Conservation (phyloP, 2,113 vertebrate genomes). For the Tachysurus vachellii region DNA sequence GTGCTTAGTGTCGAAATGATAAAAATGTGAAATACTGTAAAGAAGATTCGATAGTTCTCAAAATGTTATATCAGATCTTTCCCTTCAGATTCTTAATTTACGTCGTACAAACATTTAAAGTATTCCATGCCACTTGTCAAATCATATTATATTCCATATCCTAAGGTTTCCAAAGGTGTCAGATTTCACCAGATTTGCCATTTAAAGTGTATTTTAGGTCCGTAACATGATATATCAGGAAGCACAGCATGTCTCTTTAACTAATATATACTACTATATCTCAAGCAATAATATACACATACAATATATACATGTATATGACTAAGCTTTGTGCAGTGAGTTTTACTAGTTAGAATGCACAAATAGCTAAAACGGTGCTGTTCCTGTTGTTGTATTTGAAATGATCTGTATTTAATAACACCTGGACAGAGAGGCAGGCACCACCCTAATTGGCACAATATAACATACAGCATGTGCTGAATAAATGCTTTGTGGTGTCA, state of each 20-base stretch:
- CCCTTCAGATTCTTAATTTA: not conserved
- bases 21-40: not conserved
- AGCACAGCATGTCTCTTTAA: not conserved
- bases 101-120: not conserved
- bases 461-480: not conserved
- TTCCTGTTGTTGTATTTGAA: not conserved
- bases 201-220: not conserved
- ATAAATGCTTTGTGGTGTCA: not conserved
- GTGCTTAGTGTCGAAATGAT: not conserved
- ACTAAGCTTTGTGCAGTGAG: not conserved
- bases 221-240: too few relatives aligned
- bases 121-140: not conserved
- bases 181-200: not conserved
- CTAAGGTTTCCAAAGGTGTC: not conserved
- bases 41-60: not conserved
- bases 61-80: not conserved
- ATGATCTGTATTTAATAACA: not conserved
- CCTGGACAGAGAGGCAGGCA: not conserved
- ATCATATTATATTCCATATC: not conserved
- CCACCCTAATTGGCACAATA: conserved; percentile 25
- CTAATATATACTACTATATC: too few relatives aligned
- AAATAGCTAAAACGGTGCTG: not conserved
- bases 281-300: not conserved
- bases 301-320: too few relatives aligned
- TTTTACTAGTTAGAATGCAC: too few relatives aligned